Conservation (phyloP, 2,888 invertebrate species). For the Syrista parreyssii region DNA sequence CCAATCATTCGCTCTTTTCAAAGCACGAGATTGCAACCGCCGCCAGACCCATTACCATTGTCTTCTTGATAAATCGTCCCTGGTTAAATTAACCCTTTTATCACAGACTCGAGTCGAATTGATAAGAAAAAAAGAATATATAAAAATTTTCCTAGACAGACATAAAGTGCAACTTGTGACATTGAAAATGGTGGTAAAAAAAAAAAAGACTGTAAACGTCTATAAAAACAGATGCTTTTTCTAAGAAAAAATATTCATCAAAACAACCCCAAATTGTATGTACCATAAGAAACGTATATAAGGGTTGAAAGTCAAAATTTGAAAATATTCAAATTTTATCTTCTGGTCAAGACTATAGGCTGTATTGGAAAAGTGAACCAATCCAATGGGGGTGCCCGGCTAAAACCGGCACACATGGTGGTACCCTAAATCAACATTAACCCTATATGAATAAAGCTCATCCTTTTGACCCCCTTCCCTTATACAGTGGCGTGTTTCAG, state of each 20-base stretch:
- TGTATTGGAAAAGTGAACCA: neutral
- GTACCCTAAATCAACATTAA: conserved; percentile 31
- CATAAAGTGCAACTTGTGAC: neutral
- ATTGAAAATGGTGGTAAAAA: neutral
- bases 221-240: neutral
- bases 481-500: conserved; percentile 16
- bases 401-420: neutral
- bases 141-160: neutral
- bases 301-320: neutral
- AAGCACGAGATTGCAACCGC: neutral
- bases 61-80: conserved; percentile 3
- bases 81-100: conserved; percentile 1
- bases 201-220: no score
- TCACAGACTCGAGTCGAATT: neutral
- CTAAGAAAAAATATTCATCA: neutral
- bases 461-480: conserved; percentile 42
- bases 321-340: neutral
- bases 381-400: neutral
- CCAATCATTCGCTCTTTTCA: conserved; percentile 19
- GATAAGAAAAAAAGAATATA: neutral
- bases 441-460: conserved; percentile 30
- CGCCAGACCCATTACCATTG: conserved; percentile 9
- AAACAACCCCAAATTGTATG: neutral
- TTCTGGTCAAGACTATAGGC: neutral
- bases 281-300: neutral